Base-by-base conservation (phyloP, 2,888 invertebrate species). In the Bellardia pandia region DNA sequence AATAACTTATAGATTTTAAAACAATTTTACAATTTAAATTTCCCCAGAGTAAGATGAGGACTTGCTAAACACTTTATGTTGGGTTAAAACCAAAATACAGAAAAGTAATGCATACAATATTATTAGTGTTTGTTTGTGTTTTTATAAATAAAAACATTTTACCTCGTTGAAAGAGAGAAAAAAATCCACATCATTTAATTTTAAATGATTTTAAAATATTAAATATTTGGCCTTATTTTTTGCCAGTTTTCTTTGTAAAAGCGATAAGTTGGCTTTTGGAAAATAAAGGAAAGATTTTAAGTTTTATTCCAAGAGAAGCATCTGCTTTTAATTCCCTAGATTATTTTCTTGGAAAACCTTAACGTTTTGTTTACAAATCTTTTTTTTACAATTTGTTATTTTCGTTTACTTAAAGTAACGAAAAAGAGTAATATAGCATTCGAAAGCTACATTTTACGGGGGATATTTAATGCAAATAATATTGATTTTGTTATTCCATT, bases 11-110 rank as follows among this genome's bases (percentile, higher is more conserved):
- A 37, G 37, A 33, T 37, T 62, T 62, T n/a, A 37, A 62, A 62
- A 37, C 37, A 37, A 37, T 62, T 37, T 62, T 56, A 9, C 7
- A 56, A 56, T 56, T 56, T 14, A 62, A 62, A 62, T 62, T 62
- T 62, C 62, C 62, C 62, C 37, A 8, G 62, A 62, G 62, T 33
- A 37, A 62, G 8, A n/a, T 62, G n/a, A 40, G n/a, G 62, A 37
- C 60, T 11, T 58, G 58, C 33, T 58, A 62, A 62, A 37, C 62
- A n/a, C n/a, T 37, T 37, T 62, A 40, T 40, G 14, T 62, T 62
- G 5, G 37, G 33, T 62, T 62, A 62, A 62, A 62, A n/a, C n/a
- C 6, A 62, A 14, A 40, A 37, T 1, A 33, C n/a, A 37, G 7
- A 62, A 14, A 62, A 9, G 9, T 11, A 45, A 45, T 16, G 16